Conservation (phyloP, 2,888 invertebrate genomes). For the Morinoia aosen region DNA sequence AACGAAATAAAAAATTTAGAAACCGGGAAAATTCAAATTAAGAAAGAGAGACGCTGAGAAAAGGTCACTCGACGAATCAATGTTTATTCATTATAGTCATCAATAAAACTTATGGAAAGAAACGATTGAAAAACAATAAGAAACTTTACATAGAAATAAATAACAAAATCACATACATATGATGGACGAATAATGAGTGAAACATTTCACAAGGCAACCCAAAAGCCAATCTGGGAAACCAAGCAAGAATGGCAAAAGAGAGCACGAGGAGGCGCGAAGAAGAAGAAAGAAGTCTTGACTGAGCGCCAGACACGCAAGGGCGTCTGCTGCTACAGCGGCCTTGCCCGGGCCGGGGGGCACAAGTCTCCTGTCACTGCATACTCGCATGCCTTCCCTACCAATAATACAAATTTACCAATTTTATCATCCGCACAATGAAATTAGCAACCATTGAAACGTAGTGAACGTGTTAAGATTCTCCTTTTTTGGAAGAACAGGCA, state of each 20-base stretch:
- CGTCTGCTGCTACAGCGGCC: not conserved
- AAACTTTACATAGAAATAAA: not conserved
- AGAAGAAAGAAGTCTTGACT: not conserved
- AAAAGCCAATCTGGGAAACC: not conserved
- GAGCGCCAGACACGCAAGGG: slow-evolving; percentile 23
- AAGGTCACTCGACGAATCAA: not conserved
- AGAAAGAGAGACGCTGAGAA: not conserved
- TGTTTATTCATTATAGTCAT: no score
- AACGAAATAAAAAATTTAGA: not conserved
- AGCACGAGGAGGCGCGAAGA: not conserved
- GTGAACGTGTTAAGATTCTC: not conserved
- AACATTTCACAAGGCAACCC: not conserved
- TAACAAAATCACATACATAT: not conserved
- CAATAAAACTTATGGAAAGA: no score
- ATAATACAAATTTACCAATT: not conserved
- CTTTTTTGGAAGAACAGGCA: not conserved
- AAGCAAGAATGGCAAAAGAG: not conserved
- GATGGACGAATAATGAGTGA: not conserved
- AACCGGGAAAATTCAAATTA: not conserved
- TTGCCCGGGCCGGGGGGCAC: not conserved
- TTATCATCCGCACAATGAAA: not conserved
- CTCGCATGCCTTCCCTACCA: not conserved
- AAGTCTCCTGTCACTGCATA: not conserved
- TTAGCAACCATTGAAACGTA: not conserved
- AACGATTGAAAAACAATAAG: no score